These are phyloP conservation scores for Orthonyx spaldingii DNA, from an alignment of 2,113 vertebrate species.

Conservation along the genomic window DNA sequence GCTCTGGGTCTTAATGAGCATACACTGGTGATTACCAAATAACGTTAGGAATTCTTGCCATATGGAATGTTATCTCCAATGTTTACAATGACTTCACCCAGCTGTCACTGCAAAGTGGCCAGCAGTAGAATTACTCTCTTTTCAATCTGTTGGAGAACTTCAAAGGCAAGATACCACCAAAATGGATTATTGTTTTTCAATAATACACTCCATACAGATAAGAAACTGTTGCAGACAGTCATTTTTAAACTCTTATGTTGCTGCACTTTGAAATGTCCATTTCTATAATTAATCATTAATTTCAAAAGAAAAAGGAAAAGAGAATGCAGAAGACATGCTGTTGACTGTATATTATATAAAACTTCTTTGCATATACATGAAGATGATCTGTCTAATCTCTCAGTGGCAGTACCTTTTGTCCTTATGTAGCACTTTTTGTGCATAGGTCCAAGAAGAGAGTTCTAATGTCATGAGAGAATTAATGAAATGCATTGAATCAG, in stretches of 20 bases:
- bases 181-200: not conserved
- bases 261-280: not conserved
- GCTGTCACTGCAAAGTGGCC: slow-evolving; percentile 29
- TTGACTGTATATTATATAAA: not conserved
- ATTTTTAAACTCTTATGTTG: not conserved
- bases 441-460: not conserved
- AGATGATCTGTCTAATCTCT: not conserved
- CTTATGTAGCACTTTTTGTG: not conserved
- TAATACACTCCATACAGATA: not conserved
- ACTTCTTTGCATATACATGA: not conserved
- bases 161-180: not conserved
- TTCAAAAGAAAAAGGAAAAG: not conserved
- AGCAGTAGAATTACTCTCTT: slow-evolving; percentile 11
- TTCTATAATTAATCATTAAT: not conserved
- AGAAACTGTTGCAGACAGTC: not conserved
- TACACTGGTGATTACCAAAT: slow-evolving; percentile 20
- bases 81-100: slow-evolving; percentile 35
- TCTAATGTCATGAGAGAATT: not conserved
- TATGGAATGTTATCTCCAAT: slow-evolving; percentile 34
- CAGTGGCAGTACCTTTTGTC: not conserved
- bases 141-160: slow-evolving; percentile 30
- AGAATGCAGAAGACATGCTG: not conserved
- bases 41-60: slow-evolving; percentile 42
- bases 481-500: not conserved
- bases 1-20: not conserved